Conservation (phyloP, 2,797 vertebrate genomes). For the Argya squamiceps region DNA sequence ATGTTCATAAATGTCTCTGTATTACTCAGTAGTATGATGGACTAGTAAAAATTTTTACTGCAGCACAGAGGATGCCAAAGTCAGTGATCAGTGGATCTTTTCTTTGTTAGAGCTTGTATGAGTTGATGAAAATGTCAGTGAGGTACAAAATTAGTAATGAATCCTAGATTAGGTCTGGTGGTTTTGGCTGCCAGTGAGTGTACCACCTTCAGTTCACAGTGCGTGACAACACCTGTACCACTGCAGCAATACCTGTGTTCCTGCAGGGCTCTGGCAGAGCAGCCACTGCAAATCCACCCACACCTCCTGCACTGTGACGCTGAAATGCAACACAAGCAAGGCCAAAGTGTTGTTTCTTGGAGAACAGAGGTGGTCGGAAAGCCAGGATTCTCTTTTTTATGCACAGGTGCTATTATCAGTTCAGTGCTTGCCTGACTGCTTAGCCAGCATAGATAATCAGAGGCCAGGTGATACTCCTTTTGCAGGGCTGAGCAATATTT, state of each 20-base stretch:
- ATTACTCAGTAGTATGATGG: background rate
- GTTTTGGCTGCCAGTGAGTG: background rate
- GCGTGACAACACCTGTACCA: background rate
- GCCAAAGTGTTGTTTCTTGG: background rate
- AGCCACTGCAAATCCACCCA: background rate
- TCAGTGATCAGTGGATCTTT: background rate
- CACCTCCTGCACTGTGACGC: background rate
- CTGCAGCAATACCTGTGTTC: background rate
- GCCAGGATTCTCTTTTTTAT: background rate
- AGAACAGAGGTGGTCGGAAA: background rate
- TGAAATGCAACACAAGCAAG: background rate
- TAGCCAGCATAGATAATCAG: background rate
- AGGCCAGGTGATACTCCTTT: background rate
- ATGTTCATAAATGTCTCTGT: background rate
- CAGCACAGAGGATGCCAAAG: background rate
- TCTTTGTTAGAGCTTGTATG: background rate
- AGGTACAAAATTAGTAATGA: background rate
- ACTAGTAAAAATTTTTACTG: background rate
- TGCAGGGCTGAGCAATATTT: background rate
- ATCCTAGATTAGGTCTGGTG: background rate
- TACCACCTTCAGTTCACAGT: background rate
- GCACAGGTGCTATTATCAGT: rapidly evolving
- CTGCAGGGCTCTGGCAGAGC: background rate
- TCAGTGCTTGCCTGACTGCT: background rate
- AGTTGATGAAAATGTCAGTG: background rate